Evolutionary conservation across 2,113 vertebrate genomes (phyloP).

Genomic region (Podarcis muralis): DNA sequence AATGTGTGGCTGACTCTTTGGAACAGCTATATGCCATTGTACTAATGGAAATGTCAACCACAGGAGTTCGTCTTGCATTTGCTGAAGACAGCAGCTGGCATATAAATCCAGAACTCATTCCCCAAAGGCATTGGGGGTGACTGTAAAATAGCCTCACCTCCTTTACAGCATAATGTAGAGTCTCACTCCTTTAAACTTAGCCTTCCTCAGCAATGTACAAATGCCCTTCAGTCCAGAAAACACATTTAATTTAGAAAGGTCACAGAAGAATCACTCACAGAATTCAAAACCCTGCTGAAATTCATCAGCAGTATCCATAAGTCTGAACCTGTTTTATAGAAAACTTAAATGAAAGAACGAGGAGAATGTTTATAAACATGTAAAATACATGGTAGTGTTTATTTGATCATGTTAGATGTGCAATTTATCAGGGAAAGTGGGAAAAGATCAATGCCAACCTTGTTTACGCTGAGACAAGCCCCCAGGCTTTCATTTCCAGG

Average conservation of each 20-base stretch:
- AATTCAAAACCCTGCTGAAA: not conserved
- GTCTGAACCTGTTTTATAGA: not conserved
- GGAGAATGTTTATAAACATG: not conserved
- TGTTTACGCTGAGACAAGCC: not conserved
- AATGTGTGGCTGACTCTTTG: not conserved
- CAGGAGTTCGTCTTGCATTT: not conserved
- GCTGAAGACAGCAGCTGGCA: not conserved
- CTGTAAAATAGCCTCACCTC: not conserved
- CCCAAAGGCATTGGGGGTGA: constrained; percentile 2
- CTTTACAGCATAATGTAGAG: constrained; percentile 3
- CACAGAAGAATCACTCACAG: not conserved
- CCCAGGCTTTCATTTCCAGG: not conserved
- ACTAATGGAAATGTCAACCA: constrained; percentile 15
- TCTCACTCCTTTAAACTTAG: not conserved
- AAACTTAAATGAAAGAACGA: not conserved
- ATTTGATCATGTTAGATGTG: not conserved
- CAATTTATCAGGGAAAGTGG: not conserved
- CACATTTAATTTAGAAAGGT: constrained; percentile 8
- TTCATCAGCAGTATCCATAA: not conserved
- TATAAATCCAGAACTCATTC: not conserved
- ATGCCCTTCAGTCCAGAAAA: constrained; percentile 1
- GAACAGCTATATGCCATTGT: not conserved
- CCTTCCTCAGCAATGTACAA: not conserved
- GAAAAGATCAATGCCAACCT: not conserved
- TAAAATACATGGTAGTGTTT: not conserved